Percentiles rank a stretch among this genome's conserved stretches.
Evolutionary conservation across 2,113 vertebrate species (phyloP).

Genomic region (Orientallactaga bullata): DNA sequence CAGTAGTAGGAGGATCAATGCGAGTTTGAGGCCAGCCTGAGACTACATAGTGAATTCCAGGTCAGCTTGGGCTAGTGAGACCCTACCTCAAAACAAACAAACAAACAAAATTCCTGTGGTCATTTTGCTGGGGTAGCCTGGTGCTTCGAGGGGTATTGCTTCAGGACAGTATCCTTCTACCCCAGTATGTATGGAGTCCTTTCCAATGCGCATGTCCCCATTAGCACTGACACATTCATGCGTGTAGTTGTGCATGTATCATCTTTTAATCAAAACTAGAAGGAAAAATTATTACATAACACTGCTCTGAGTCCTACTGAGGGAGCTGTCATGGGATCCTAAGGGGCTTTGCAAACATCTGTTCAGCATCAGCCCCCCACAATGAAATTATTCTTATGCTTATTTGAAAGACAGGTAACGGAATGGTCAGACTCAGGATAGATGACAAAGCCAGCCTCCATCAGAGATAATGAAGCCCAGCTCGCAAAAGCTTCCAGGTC

Average conservation of each 20-base stretch:
- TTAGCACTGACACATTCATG: conserved; percentile 41
- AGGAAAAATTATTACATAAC: conserved; percentile 69
- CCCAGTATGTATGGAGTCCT: background rate
- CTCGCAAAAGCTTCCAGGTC: conserved; percentile 2
- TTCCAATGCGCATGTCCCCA: background rate
- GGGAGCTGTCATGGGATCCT: conserved; percentile 58
- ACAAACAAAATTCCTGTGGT: background rate
- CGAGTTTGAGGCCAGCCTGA: too few relatives aligned
- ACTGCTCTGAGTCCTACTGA: conserved; percentile 7
- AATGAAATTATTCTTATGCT: conserved; percentile 59
- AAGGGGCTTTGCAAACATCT: conserved; percentile 66
- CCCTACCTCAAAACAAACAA: too few relatives aligned
- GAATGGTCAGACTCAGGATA: background rate
- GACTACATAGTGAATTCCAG: too few relatives aligned
- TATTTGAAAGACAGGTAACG: conserved; percentile 65
- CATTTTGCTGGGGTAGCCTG: background rate
- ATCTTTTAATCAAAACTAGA: conserved; percentile 77
- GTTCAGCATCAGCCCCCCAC: conserved; percentile 54
- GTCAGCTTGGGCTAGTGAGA: too few relatives aligned
- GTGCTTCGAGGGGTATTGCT: background rate
- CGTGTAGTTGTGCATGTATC: conserved; percentile 42
- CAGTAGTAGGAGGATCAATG: too few relatives aligned
- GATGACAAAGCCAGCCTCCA: conserved; percentile 26
- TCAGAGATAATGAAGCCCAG: background rate
- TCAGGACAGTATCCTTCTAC: background rate